Percentiles rank a stretch among this genome's conserved stretches.
Conservation (phyloP, 2,888 invertebrate genomes). For the Capitulum mitella region DNA sequence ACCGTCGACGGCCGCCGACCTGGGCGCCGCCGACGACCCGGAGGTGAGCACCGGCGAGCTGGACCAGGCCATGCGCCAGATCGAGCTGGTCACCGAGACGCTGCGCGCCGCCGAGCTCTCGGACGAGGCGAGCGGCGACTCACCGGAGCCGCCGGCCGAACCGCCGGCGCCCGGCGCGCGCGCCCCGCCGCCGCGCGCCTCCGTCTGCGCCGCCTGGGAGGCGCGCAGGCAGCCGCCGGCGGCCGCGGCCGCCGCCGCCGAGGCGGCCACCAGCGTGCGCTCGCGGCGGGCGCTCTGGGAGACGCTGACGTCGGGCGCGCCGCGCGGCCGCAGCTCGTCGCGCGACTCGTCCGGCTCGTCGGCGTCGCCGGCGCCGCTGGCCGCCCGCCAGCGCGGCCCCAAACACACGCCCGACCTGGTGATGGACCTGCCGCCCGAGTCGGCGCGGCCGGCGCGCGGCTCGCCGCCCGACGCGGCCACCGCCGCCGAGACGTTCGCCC, state of each 20-base stretch:
- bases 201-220: slow-evolving; percentile 37
- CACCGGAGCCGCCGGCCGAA: neutral
- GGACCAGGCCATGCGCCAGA: slow-evolving; percentile 15
- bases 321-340: slow-evolving; percentile 23
- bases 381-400: slow-evolving; percentile 23
- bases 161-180: slow-evolving; percentile 26
- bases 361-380: neutral
- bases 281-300: slow-evolving; percentile 37
- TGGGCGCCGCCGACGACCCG: neutral
- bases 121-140: slow-evolving; percentile 31
- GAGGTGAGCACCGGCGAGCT: neutral
- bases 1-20: neutral
- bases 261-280: slow-evolving; percentile 32
- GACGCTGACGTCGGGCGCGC: no score
- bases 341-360: slow-evolving; percentile 25
- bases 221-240: neutral
- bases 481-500: neutral
- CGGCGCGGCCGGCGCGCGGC: neutral
- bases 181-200: slow-evolving; percentile 39
- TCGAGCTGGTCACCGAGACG: neutral
- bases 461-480: no score
- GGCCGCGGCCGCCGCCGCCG: neutral
- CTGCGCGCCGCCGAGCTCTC: slow-evolving; percentile 16
- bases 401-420: slow-evolving; percentile 68
- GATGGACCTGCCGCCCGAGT: slow-evolving; percentile 71